Percentiles rank a stretch among this genome's conserved stretches.
Conservation (phyloP, 2,113 vertebrate genomes). For the Percina caprodes region DNA sequence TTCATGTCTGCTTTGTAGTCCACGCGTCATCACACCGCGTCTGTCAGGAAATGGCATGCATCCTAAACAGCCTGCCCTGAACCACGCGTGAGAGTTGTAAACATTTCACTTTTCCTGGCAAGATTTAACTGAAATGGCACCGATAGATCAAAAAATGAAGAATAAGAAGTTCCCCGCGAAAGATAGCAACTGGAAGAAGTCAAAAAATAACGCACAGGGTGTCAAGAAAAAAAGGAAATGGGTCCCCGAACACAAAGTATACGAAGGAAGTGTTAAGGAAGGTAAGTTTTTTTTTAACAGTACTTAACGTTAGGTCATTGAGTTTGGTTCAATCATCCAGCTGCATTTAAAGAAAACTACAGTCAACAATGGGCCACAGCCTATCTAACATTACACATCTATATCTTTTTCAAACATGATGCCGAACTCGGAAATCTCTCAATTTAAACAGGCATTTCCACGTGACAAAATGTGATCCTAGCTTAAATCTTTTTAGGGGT, state of each 20-base stretch:
- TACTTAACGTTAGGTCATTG: too few species aligned
- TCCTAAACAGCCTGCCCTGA: too few species aligned
- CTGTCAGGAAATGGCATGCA: constrained; percentile 1
- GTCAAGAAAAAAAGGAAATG: constrained; percentile 80
- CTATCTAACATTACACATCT: neutral
- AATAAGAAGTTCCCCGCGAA: constrained; percentile 44
- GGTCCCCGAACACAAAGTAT: constrained; percentile 76
- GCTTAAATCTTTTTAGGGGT: neutral
- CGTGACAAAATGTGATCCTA: neutral
- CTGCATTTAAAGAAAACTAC: neutral
- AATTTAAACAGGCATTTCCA: neutral
- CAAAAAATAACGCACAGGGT: neutral
- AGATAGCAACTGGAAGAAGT: constrained; percentile 25
- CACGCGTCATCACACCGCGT: constrained; percentile 67
- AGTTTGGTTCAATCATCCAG: neutral
- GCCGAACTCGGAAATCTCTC: neutral
- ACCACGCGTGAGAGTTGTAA: constrained; percentile 36
- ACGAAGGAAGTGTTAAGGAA: constrained; percentile 87
- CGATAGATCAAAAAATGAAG: constrained; percentile 55
- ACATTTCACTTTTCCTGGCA: constrained; percentile 21
- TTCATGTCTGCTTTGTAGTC: neutral
- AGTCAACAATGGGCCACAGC: neutral
- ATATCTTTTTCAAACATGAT: neutral
- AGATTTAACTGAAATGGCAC: constrained; percentile 55
- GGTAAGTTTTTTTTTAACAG: constrained; percentile 77